Base-by-base conservation (phyloP, 2,797 vertebrate species). In the Danio aesculapii region DNA sequence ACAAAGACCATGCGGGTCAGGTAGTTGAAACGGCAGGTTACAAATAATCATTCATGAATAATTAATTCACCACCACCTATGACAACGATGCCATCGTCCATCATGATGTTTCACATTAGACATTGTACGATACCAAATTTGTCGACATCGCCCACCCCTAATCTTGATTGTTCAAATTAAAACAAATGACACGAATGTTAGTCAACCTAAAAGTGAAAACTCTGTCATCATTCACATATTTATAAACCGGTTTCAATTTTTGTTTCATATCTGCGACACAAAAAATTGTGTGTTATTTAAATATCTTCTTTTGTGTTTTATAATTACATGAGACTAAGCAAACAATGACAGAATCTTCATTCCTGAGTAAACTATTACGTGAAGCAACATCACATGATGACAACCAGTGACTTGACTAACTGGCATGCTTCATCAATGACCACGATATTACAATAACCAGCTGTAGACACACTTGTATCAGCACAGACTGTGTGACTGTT, bases 401-500 rank as follows among this genome's bases (percentile, higher is more conserved):
- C 46, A 62, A 44, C 17, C 30, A 44, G 30, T 16, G n/a, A 43
- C 19, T 79, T n/a, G 4, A 13, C 14, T 52, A n/a, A 44, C n/a
- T 52, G 7, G 39, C 12, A 62, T 43, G 52, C 58, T 44, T 44
- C 6, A 59, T 59, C 64, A 69, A 61, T 19, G 55, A 50, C 53
- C 44, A 14, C 5, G 12, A 43, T 13, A 69, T 44, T 64, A 61
- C 17, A 71, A 63, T 46, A 63, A 46, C 57, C 57, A 52, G 13
- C 17, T 2, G 2, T 52, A 52, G 4, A 62, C 53, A 53, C 53
- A 53, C 39, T 52, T 19, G 47, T 52, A 43, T 9, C 6, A 69
- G 62, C 61, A 73, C 44, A 59, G 2, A 30, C 47, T 72, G 8
- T 82, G 46, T 77, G 47, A 17, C 75, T 43, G 41, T 59, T 74